These are phyloP conservation scores for Tympanoctomys barrerae DNA, from an alignment of 2,797 vertebrate genomes.

Conservation along the genomic window DNA sequence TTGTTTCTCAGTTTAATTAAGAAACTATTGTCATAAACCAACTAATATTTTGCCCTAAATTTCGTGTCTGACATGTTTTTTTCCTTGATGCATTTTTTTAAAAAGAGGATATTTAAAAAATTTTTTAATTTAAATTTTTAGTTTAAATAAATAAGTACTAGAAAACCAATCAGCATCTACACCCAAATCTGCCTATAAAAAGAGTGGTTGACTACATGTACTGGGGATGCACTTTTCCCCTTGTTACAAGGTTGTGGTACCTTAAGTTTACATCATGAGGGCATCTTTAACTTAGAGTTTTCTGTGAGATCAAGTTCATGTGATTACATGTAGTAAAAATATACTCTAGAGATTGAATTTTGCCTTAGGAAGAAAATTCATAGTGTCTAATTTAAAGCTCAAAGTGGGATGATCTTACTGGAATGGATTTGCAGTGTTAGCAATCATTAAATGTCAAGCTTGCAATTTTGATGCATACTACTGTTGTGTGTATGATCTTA, in stretches of 20 bases:
- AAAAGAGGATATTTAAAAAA: conserved; percentile 32
- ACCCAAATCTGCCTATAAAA: background rate
- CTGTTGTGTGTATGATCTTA: background rate
- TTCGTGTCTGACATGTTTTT: background rate
- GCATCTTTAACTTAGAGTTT: background rate
- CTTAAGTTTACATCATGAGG: background rate
- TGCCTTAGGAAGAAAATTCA: background rate
- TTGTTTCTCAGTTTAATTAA: background rate
- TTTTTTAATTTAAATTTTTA: background rate
- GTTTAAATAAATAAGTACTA: background rate
- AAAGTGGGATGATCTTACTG: background rate
- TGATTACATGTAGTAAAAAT: background rate
- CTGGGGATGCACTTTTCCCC: accelerated
- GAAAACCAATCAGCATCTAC: background rate
- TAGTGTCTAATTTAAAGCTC: background rate
- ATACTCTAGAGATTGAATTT: background rate
- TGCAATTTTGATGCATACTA: accelerated
- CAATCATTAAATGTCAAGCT: background rate
- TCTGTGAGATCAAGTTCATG: background rate
- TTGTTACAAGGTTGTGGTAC: background rate
- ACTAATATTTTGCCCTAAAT: conserved; percentile 16
- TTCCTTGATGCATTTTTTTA: conserved; percentile 19
- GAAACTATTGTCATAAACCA: background rate
- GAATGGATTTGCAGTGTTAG: background rate
- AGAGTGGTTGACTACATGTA: background rate